Conservation (phyloP, 2,888 invertebrate genomes). For the Electrophaes corylata region DNA sequence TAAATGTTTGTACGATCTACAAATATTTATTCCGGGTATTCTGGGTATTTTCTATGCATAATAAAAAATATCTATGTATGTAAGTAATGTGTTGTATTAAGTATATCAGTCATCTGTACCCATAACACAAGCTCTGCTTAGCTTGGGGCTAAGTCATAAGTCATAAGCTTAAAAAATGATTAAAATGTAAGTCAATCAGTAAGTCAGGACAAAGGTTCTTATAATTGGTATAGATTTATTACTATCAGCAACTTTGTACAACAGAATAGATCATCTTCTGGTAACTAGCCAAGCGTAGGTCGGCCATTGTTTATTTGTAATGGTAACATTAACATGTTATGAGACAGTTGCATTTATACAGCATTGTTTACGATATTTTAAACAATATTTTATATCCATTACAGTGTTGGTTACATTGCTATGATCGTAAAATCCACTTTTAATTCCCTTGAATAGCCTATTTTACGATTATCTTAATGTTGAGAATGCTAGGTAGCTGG, state of each 20-base stretch:
- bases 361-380: slow-evolving; percentile 29
- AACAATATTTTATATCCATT: slow-evolving; percentile 28
- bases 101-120: too few relatives aligned
- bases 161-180: too few relatives aligned
- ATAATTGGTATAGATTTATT: slow-evolving; percentile 20
- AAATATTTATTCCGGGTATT: too few relatives aligned
- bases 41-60: too few relatives aligned
- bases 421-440: slow-evolving; percentile 24
- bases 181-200: too few relatives aligned
- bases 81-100: too few relatives aligned
- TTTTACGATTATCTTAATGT: slow-evolving; percentile 20
- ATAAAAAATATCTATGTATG: too few relatives aligned
- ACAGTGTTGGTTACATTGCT: slow-evolving; percentile 25
- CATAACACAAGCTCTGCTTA: too few relatives aligned
- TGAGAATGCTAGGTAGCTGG: background rate
- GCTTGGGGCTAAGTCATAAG: too few relatives aligned
- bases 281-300: slow-evolving; percentile 29
- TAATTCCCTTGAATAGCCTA: slow-evolving; percentile 16
- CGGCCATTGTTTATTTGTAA: slow-evolving; percentile 34
- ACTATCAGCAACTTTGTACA: slow-evolving; percentile 13
- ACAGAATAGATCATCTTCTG: slow-evolving; percentile 28
- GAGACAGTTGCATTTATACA: slow-evolving; percentile 33
- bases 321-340: slow-evolving; percentile 31
- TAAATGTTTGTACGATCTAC: too few relatives aligned
- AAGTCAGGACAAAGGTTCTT: too few relatives aligned